Evolutionary conservation across 2,113 vertebrate genomes (phyloP), one percentile per base, ranked within the genome.

Genomic region (Phocoena phocoena): DNA sequence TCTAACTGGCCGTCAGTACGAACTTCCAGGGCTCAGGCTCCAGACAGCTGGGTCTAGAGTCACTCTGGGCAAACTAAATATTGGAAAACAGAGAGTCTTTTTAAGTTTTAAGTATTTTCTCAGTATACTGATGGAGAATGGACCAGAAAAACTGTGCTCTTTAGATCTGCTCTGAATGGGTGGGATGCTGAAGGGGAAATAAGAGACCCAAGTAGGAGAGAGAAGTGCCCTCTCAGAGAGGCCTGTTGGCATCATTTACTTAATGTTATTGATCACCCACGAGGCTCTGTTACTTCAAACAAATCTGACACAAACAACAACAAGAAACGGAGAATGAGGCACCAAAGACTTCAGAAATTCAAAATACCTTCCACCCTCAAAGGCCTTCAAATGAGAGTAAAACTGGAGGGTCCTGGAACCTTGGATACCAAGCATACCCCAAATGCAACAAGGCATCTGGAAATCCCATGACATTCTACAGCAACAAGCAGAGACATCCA

Each of bases 381-480:
- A 96, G 80, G 83, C 33, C 38, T 96, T 96, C 50, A 85, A 89
- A 71, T 41, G 9, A 82, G 96, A 89, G 33, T 11, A 92, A 79
- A 60, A 53, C 3, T 44, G 74, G 9, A 86, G 70, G 88, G 92
- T 92, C 58, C 67, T 0, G 53, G 85, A 44, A 44, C 50, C 68
- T 28, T 8, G 14, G n/a, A 53, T 28, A 68, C 20, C 68, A 81
- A 95, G 93, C 23, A 84, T 8, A 63, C 25, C 28, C 67, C 76
- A 76, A 41, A 68, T 10, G 14, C 74, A 95, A 53, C 70, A 96
- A 80, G 41, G 88, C 85, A 82, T 31, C 68, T 7, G 18, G 60
- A 95, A 95, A 95, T 60, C 53, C 68, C 36, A 93, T 4, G 67
- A 84, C 63, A 87, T 63, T 74, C 85, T 60, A 58, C 36, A 94